Evolutionary conservation across 2,888 invertebrate species (phyloP), one percentile per base, ranked within the genome.

Genomic region (Netelia virgata): DNA sequence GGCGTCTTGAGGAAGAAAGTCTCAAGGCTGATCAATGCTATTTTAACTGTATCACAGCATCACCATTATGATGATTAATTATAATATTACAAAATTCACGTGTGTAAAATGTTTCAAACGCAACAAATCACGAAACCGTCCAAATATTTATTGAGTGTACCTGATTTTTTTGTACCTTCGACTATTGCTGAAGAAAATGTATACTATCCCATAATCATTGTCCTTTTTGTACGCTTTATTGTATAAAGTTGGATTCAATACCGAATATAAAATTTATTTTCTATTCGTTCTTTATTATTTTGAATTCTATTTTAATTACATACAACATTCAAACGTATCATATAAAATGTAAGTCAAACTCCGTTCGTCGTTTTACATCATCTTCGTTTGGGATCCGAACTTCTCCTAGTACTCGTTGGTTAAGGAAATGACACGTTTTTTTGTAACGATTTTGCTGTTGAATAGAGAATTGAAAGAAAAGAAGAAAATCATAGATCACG

Each of bases 351-450:
- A 91, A 92, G 90, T 92, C 91, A 91, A 90, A 89, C 87, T 90
- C 89, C 90, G 85, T 91, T 90, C 75, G 81, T 88, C 82, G 89
- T 89, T 90, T 89, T 91, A 89, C 92, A 93, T 93, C 93, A 93
- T 92, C 93, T 93, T 89, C 93, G 90, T 88, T 93, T 93, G 68
- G 93, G 93, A 85, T 93, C 93, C 83, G 93, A 91, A 90, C 93
- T 93, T 89, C 93, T 89, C 81, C 93, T 93, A 88, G 93, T 93
- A 88, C 87, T 84, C 57, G 76, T 66, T 72, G 73, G 86, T 93
- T 93, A 93, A 93, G 93, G 90, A 90, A 89, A 87, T 87, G 70
- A 78, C 18, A 75, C 5, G 36, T 36, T 36, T 83, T 36, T 83
- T 28, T 50, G 53, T 5, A 50, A 79, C 36, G 14, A 73, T 18